phyloP scores from a whole-genome alignment of 2,797 vertebrate genomes.

The Merluccius polli region DNA sequence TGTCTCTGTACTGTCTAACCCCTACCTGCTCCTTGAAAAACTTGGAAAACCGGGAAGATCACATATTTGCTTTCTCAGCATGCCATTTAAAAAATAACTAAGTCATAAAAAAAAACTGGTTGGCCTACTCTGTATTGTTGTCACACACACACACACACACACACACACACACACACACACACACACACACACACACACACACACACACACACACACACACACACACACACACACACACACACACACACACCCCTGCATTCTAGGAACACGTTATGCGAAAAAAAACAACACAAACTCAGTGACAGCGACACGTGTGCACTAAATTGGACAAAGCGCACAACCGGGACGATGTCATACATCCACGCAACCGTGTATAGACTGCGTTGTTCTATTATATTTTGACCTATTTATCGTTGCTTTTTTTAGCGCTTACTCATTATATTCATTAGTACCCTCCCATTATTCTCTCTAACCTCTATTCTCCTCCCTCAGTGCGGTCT shows the following conservation, averaged over 20 bases:
- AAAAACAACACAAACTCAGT: background rate
- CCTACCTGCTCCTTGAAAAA: no score
- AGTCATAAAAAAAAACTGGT: background rate
- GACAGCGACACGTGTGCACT: background rate
- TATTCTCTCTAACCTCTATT: background rate
- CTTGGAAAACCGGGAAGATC: background rate
- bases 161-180: background rate
- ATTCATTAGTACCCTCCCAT: conserved; percentile 4
- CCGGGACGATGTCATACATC: no score
- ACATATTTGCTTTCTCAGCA: background rate
- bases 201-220: background rate
- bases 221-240: background rate
- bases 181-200: no score
- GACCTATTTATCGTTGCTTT: background rate
- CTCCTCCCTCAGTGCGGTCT: background rate
- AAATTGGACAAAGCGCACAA: background rate
- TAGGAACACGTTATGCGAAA: background rate
- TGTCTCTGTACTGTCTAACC: no score
- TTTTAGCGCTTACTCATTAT: background rate
- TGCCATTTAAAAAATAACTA: background rate
- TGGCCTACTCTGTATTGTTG: background rate
- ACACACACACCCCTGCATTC: no score
- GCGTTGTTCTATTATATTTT: background rate
- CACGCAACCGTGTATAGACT: background rate
- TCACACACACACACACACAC: background rate